A percentile compares a stretch with the other conserved stretches of the same genome.
Evolutionary conservation across 2,888 invertebrate species (phyloP).

Genomic region (Drosophila neotestacea): DNA sequence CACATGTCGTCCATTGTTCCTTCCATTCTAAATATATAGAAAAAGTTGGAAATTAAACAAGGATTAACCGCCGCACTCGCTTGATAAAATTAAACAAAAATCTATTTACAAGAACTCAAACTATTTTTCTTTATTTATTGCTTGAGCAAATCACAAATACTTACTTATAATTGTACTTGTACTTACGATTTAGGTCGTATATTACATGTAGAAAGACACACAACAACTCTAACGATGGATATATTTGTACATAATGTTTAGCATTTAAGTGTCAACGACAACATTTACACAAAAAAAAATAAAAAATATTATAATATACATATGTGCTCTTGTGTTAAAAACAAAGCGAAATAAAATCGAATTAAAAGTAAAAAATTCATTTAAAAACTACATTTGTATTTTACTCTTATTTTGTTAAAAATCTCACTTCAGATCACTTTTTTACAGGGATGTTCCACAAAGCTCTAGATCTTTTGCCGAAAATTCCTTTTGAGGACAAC

Average conservation of each 20-base stretch:
- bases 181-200: constrained; percentile 17
- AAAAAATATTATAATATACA: constrained; percentile 12
- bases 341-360: constrained; percentile 28
- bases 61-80: constrained; percentile 63
- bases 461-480: too few species aligned
- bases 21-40: constrained; percentile 64
- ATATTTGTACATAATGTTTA: constrained; percentile 76
- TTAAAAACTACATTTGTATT: constrained; percentile 7
- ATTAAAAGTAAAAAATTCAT: constrained; percentile 38
- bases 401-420: too few species aligned
- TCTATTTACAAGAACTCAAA: constrained; percentile 55
- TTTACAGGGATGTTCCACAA: too few species aligned
- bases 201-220: constrained; percentile 17
- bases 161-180: constrained; percentile 23
- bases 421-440: too few species aligned
- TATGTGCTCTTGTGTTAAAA: constrained; percentile 68
- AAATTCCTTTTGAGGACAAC: too few species aligned
- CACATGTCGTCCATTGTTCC: constrained; percentile 81
- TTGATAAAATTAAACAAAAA: constrained; percentile 40
- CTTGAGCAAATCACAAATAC: constrained; percentile 47
- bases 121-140: constrained; percentile 56
- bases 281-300: constrained; percentile 50
- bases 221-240: constrained; percentile 52
- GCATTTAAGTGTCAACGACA: constrained; percentile 65
- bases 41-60: constrained; percentile 14